phyloP scores from a whole-genome alignment of 30 jellyfish, hydroid and myxozoan species.

The Phacellophora camtschatica region DNA sequence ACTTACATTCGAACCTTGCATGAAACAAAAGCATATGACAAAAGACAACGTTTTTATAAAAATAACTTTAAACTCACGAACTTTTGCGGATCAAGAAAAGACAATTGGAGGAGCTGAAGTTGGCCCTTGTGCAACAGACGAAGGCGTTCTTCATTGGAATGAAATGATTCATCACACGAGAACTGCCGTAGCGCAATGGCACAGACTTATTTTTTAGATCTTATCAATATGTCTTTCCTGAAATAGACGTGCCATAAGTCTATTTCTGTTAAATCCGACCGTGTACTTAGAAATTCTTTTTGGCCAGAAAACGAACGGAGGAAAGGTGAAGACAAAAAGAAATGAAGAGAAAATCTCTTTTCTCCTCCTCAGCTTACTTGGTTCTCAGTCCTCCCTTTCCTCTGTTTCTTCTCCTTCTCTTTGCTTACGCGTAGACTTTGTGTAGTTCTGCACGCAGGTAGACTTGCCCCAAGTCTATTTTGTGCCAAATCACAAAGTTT shows the following conservation, averaged over 20 bases:
- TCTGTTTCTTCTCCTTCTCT: too few species aligned
- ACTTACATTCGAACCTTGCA: conserved; percentile 48
- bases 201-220: conserved; percentile 12
- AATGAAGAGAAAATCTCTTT: not conserved
- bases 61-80: conserved; percentile 18
- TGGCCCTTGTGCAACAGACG: conserved; percentile 65
- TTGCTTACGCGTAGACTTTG: too few species aligned
- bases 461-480: too few species aligned
- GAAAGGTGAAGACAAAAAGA: not conserved
- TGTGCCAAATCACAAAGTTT: too few species aligned
- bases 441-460: too few species aligned
- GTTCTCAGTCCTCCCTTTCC: not conserved
- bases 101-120: conserved; percentile 54
- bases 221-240: not conserved
- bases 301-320: not conserved
- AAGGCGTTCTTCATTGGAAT: conserved; percentile 64
- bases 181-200: conserved; percentile 81
- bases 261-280: not conserved
- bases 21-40: conserved; percentile 3
- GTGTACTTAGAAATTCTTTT: not conserved
- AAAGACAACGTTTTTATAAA: conserved; percentile 30
- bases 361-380: not conserved
- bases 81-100: conserved; percentile 26
- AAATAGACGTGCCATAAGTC: not conserved
- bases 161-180: conserved; percentile 34